Base-by-base conservation (phyloP, 2,888 invertebrate genomes). In the Brenthis hecate region DNA sequence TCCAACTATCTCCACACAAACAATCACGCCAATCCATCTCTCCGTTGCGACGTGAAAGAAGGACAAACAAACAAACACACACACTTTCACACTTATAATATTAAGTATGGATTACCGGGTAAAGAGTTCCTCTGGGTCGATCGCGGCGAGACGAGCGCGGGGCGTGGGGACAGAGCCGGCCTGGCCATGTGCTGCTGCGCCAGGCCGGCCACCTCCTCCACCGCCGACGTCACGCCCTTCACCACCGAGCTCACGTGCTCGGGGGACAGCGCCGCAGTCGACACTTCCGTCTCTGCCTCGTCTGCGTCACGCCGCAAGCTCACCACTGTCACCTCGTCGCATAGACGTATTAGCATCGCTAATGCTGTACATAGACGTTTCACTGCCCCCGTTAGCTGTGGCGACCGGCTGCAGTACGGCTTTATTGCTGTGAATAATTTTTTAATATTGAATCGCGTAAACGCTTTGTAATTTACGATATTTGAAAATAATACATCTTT, bases 281-380 rank as follows among this genome's bases (percentile, higher is more conserved):
- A 83, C 16, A 85, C 83, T 55, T 90, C 91, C 58, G 86, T 68
- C 73, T 88, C 87, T 70, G 89, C 85, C 62, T 89, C 86, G 16
- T 83, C 85, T 2, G 87, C 86, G 73, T 91, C 94, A 43, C 94
- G 94, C n/a, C 94, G 93, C 80, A 95, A 94, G 77, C 96, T 95
- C 57, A 96, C 95, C 74, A 95, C 95, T 73, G 98, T 94, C 63
- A 97, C 96, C 86, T 98, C 97, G 86, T 98, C 98, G 85, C 98
- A 98, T 74, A 98, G 94, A 79, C 97, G 96, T 78, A 98, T 96
- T 76, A 98, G 94, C 89, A 96, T 96, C 4, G 97, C 98, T 73
- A 98, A 93, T 73, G 97, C 96, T 77, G 96, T 95, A 82, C 98
- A 98, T 68, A 98, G 96, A 81, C 97, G 96, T 85, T 96, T 97